These are phyloP conservation scores for Andrena trimmerana DNA, from an alignment of 2,888 invertebrate species.

Conservation along the genomic window DNA sequence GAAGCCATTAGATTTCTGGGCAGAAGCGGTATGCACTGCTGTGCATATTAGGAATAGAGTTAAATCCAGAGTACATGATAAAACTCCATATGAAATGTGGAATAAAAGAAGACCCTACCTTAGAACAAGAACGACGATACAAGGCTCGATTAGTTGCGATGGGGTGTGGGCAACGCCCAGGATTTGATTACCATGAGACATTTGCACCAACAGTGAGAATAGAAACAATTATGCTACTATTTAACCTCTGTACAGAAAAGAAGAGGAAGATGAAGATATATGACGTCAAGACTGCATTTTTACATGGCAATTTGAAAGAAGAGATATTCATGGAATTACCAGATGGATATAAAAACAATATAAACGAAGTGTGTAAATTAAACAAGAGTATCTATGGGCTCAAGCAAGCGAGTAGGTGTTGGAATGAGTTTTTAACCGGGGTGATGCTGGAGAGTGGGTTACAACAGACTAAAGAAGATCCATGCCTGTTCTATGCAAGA, in stretches of 20 bases:
- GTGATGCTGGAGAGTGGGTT: background rate
- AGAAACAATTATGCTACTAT: slow-evolving; percentile 9
- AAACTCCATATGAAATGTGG: slow-evolving; percentile 36
- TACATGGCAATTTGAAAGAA: slow-evolving; percentile 3
- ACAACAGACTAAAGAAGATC: background rate
- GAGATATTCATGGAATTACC: slow-evolving; percentile 9
- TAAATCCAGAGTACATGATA: slow-evolving; percentile 32
- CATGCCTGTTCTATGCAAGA: slow-evolving; percentile 11
- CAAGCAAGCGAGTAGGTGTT: no score
- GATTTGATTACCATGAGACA: slow-evolving; percentile 17
- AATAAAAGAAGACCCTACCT: slow-evolving; percentile 14
- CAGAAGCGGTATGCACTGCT: slow-evolving; percentile 13
- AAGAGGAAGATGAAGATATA: background rate
- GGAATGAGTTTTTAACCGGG: slow-evolving; percentile 15
- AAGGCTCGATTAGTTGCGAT: slow-evolving; percentile 31
- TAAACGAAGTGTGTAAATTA: no score
- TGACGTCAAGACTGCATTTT: slow-evolving; percentile 8
- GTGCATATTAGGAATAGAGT: slow-evolving; percentile 23
- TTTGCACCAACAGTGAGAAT: slow-evolving; percentile 21
- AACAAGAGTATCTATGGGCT: no score
- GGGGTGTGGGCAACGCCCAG: slow-evolving; percentile 23
- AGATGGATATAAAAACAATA: background rate
- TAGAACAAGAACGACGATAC: background rate
- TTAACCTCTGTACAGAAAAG: slow-evolving; percentile 3
- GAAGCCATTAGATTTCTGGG: slow-evolving; percentile 28